Base-by-base conservation (phyloP, 1,140 invertebrate genomes). In the Ephestia elutella region DNA sequence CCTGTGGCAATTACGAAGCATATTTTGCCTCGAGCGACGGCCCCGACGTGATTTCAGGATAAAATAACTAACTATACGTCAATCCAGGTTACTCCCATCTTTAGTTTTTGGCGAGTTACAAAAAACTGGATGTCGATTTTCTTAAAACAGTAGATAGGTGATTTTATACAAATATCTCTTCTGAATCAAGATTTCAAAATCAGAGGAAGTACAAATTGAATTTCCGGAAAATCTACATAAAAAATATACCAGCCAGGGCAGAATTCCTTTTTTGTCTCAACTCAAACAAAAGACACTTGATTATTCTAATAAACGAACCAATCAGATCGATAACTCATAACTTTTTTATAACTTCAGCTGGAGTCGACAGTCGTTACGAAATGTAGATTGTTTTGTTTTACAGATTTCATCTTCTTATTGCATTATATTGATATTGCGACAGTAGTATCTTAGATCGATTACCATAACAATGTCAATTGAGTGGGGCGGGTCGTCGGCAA, bases 381-480 rank as follows among this genome's bases (percentile, higher is more conserved):
- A 35, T 35, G 2, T 11, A 35, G 13, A 35, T 35, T 35, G 8
- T 2, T 5, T 35, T 11, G 9, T 11, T 13, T 9, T 35, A 35
- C 32, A 13, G 8, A 35, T 35, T 35, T 11, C 32, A 5, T 35
- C 32, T 2, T 1, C 13, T 4, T 35, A 11, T 11, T 11, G 8
- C 10, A 9, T 35, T 35, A 35, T 35, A 5, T 13, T 13, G 32
- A 13, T 9, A 13, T 11, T 35, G 28, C 28, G 9, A 30, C 9
- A 30, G 4, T 30, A 35, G 32, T 35, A 9, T 35, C 13, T 35
- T 9, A 35, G 32, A 13, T 2, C 32, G 3, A 35, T 35, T 35
- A 35, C 32, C 32, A 35, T 35, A 35, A 35, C 49, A 50, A 50
- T 50, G 49, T 50, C 49, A 50, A 50, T 50, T 20, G 49, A 50